Percentiles rank a stretch among this genome's conserved stretches.
Evolutionary conservation across 2,113 vertebrate genomes (phyloP).

Genomic region (Tichodroma muraria): DNA sequence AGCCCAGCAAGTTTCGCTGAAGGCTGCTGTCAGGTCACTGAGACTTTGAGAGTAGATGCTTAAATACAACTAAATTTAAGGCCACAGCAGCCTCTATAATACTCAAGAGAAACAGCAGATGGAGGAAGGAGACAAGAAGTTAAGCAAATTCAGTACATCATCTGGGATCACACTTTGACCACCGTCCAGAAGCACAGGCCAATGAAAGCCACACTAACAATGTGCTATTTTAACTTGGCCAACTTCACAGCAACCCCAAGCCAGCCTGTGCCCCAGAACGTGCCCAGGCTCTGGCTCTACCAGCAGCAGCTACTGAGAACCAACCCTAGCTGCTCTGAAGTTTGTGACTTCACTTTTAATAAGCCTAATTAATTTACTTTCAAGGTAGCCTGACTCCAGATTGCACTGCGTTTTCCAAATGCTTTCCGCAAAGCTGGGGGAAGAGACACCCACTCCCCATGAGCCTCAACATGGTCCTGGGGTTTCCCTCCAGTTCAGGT

Average conservation of each 20-base stretch:
- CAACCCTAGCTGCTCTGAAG: neutral
- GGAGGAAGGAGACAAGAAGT: neutral
- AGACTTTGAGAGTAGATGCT: fast-evolving
- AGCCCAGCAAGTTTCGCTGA: neutral
- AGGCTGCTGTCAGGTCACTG: neutral
- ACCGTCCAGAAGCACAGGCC: neutral
- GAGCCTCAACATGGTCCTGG: fast-evolving
- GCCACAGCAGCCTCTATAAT: neutral
- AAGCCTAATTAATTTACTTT: slow-evolving; percentile 29
- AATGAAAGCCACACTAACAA: neutral
- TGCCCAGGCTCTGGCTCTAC: neutral
- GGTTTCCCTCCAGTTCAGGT: neutral
- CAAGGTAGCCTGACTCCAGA: neutral
- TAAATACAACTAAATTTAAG: neutral
- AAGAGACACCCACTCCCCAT: fast-evolving
- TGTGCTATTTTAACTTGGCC: neutral
- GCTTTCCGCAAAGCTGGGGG: neutral
- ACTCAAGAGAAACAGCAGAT: neutral
- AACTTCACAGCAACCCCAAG: neutral
- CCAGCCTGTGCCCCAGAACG: neutral
- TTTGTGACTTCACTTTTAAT: neutral
- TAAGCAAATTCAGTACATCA: neutral
- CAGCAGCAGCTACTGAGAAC: neutral
- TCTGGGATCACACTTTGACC: neutral
- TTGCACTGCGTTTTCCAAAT: neutral